phyloP scores from a whole-genome alignment of 2,888 invertebrate genomes.

The Spodoptera picta region DNA sequence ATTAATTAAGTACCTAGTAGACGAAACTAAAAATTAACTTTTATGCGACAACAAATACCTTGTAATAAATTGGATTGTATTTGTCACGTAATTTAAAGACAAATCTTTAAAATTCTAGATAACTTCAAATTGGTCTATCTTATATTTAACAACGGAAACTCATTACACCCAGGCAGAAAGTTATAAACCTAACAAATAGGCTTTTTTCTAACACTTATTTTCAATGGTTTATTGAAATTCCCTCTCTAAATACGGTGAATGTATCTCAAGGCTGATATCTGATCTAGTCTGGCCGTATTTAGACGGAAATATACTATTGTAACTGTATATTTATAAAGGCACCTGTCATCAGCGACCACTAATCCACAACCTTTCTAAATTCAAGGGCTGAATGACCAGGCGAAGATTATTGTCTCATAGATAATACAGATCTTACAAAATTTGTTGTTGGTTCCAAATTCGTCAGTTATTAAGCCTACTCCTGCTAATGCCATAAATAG shows the following conservation, averaged over 20 bases:
- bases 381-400: too few species aligned
- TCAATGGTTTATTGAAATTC: conserved; percentile 32
- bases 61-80: conserved; percentile 15
- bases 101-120: too few species aligned
- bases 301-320: neutral
- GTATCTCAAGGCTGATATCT: conserved; percentile 31
- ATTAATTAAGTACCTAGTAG: too few species aligned
- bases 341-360: too few species aligned
- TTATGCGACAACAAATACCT: neutral
- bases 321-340: too few species aligned
- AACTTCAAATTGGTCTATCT: too few species aligned
- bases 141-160: too few species aligned
- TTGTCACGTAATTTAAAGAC: neutral
- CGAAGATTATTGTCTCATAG: too few species aligned
- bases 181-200: neutral
- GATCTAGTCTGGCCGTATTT: conserved; percentile 6
- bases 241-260: conserved; percentile 36
- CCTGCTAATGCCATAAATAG: neutral
- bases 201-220: conserved; percentile 3
- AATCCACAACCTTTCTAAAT: too few species aligned
- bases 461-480: conserved; percentile 5
- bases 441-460: neutral
- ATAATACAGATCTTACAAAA: too few species aligned
- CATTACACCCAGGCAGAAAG: too few species aligned
- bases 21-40: too few species aligned